Percentiles rank a stretch among this genome's conserved stretches.
These are phyloP conservation scores for Dichetophora obliterata DNA, from an alignment of 2,888 invertebrate species.

Conservation along the genomic window DNA sequence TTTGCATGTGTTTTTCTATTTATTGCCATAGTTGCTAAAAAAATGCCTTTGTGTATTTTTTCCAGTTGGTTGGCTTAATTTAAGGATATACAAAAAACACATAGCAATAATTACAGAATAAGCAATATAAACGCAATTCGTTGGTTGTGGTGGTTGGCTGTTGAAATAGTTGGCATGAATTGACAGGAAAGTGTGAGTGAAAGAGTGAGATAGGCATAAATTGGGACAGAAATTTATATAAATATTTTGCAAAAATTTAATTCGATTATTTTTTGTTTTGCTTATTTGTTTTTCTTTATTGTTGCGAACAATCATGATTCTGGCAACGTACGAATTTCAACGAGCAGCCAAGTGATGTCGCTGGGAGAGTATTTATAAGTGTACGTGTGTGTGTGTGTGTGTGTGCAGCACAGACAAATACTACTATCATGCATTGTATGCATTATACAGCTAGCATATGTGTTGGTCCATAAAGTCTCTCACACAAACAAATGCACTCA, in stretches of 20 bases:
- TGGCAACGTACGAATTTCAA: no score
- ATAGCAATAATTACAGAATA: slow-evolving; percentile 5
- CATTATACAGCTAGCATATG: not conserved
- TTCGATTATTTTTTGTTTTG: not conserved
- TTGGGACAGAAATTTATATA: not conserved
- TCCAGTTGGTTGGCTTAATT: not conserved
- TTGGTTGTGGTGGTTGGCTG: not conserved
- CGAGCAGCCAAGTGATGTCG: no score
- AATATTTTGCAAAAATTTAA: not conserved
- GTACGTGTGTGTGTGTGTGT: not conserved
- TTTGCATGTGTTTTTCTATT: not conserved
- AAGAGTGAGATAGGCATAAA: not conserved
- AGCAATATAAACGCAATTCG: not conserved
- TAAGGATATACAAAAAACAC: slow-evolving; percentile 6
- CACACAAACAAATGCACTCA: slow-evolving; percentile 2
- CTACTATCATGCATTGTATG: not conserved
- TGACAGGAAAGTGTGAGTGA: no score
- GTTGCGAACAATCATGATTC: no score
- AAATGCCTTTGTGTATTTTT: not conserved
- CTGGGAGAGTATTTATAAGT: not conserved
- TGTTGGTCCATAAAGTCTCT: not conserved
- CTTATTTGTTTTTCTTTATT: no score
- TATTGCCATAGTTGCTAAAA: not conserved
- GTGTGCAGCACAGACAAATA: not conserved
- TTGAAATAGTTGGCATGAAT: not conserved